Conservation (phyloP, 2,113 vertebrate species). For the Hyaena hyaena region DNA sequence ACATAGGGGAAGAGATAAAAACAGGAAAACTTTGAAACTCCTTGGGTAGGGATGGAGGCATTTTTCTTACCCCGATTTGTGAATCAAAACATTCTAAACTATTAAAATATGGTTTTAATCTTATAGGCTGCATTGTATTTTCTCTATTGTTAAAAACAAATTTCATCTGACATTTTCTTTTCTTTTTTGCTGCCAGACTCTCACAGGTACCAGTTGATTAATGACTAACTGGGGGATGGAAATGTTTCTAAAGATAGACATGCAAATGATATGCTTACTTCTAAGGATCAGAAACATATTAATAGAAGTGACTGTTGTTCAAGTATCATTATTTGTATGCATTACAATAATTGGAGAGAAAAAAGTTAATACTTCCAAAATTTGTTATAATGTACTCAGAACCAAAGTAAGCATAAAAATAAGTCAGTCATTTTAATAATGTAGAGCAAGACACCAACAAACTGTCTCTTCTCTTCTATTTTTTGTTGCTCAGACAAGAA, state of each 20-base stretch:
- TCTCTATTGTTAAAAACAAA: not conserved
- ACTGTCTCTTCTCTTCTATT: not conserved
- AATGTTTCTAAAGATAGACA: slow-evolving; percentile 62
- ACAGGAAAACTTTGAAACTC: not conserved
- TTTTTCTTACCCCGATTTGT: not conserved
- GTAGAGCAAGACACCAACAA: not conserved
- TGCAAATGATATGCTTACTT: slow-evolving; percentile 54
- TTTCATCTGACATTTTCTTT: not conserved
- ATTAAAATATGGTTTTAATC: not conserved
- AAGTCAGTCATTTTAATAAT: not conserved
- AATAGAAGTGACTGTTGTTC: slow-evolving; percentile 7
- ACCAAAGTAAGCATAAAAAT: slow-evolving; percentile 17
- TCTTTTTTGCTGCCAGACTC: not conserved
- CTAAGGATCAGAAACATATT: slow-evolving; percentile 48
- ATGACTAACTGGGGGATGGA: not conserved
- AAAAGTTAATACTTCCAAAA: not conserved
- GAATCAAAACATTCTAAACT: not conserved
- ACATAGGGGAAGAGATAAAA: not conserved
- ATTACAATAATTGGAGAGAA: slow-evolving; percentile 9
- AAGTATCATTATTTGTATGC: slow-evolving; percentile 35
- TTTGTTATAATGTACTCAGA: not conserved
- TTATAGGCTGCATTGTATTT: not conserved
- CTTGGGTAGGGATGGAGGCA: not conserved
- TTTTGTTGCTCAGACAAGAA: not conserved
- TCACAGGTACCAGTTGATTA: slow-evolving; percentile 33